These are phyloP conservation scores for Polyommatus icarus DNA, from an alignment of 2,888 invertebrate species.

Conservation along the genomic window DNA sequence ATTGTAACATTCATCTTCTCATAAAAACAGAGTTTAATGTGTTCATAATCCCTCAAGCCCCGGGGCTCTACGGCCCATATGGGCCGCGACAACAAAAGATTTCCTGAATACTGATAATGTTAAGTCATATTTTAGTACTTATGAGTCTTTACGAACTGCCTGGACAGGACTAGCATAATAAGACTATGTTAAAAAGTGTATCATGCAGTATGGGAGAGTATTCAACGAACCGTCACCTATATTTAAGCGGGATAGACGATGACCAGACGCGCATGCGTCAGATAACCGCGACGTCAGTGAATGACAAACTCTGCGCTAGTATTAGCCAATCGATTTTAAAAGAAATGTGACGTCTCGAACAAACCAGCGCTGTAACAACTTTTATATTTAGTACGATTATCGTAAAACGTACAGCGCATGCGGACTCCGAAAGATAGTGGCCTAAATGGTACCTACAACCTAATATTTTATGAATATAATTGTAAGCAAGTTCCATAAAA, in stretches of 20 bases:
- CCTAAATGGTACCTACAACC: conserved; percentile 30
- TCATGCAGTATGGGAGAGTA: conserved; percentile 62
- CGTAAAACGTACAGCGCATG: conserved; percentile 45
- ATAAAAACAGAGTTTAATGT: too few relatives aligned
- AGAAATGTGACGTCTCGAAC: conserved; percentile 60
- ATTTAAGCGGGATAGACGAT: conserved; percentile 74
- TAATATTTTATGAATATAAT: neutral
- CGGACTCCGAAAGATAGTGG: conserved; percentile 38
- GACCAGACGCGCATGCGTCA: conserved; percentile 79
- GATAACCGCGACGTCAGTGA: conserved; percentile 70
- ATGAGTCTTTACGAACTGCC: too few relatives aligned
- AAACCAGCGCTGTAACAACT: conserved; percentile 44
- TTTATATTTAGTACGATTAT: conserved; percentile 46
- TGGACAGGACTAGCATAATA: too few relatives aligned
- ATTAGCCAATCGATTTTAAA: conserved; percentile 74
- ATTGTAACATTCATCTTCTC: too few relatives aligned
- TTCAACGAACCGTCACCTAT: conserved; percentile 66
- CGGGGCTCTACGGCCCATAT: too few relatives aligned
- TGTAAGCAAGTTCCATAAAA: neutral
- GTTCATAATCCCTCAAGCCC: too few relatives aligned
- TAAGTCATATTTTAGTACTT: too few relatives aligned
- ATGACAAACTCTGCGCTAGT: conserved; percentile 74
- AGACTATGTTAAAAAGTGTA: conserved; percentile 60
- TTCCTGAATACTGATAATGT: too few relatives aligned
- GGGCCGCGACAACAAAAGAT: too few relatives aligned